Evolutionary conservation across 2,113 vertebrate genomes (phyloP).

Genomic region (Petrocephalus zakoni): DNA sequence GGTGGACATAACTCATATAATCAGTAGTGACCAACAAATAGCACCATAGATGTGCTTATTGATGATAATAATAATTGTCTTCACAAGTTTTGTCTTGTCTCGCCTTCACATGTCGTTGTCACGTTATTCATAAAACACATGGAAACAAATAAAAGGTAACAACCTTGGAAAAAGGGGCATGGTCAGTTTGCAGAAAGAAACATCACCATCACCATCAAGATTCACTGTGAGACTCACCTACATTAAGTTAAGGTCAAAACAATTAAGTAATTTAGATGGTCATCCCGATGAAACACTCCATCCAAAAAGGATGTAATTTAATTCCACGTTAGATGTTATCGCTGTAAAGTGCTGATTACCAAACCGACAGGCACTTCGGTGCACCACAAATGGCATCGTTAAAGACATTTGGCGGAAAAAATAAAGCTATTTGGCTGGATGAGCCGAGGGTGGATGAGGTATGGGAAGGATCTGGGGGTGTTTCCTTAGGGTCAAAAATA

Average conservation of each 20-base stretch:
- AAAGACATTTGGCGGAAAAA: conserved; percentile 14
- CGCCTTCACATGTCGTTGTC: not conserved
- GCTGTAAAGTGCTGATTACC: conserved; percentile 29
- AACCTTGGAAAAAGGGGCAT: not conserved
- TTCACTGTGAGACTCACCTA: not conserved
- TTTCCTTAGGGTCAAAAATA: not conserved
- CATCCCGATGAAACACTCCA: conserved; percentile 35
- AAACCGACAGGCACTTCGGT: conserved; percentile 26
- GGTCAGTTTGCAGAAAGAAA: not conserved
- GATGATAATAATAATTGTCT: not conserved
- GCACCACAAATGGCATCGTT: not conserved
- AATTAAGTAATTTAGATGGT: conserved; percentile 23
- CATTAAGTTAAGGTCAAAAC: conserved; percentile 7
- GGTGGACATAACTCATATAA: not conserved
- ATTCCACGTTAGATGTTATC: conserved; percentile 37
- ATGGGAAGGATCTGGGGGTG: not conserved
- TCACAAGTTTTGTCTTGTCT: not conserved
- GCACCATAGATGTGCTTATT: not conserved
- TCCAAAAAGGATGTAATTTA: conserved; percentile 34
- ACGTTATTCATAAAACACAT: not conserved
- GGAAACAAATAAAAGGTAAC: not conserved
- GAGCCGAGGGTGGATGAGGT: not conserved
- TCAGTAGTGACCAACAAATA: not conserved
- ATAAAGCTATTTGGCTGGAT: conserved; percentile 15
- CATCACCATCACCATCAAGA: not conserved